These are phyloP conservation scores for Chamaetylas fuelleborni DNA, from an alignment of 2,113 vertebrate species.

Conservation along the genomic window DNA sequence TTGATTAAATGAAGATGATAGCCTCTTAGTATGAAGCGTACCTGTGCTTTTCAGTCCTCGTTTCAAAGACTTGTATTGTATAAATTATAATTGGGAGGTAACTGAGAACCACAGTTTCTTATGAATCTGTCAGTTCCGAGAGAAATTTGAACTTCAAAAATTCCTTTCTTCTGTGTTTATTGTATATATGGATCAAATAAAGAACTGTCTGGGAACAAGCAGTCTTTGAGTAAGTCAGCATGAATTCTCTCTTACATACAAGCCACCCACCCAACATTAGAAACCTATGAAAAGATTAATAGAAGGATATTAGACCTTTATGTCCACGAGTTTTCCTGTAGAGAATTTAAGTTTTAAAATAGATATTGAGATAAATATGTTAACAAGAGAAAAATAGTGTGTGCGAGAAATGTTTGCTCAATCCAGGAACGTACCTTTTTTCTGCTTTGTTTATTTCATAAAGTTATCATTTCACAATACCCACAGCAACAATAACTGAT, in stretches of 20 bases:
- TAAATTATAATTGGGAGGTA: slow-evolving; percentile 43
- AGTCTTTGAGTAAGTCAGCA: slow-evolving; percentile 28
- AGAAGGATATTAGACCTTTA: slow-evolving; percentile 5
- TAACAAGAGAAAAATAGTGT: neutral
- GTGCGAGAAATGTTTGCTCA: neutral
- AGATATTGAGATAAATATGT: neutral
- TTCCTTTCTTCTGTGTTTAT: slow-evolving; percentile 56
- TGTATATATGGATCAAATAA: slow-evolving; percentile 33
- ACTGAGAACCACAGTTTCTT: neutral
- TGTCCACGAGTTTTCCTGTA: neutral
- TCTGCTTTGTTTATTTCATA: neutral
- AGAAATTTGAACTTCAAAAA: slow-evolving; percentile 45
- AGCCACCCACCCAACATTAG: neutral
- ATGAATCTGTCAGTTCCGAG: neutral
- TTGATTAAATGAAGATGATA: slow-evolving; percentile 30
- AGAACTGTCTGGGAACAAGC: neutral
- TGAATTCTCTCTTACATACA: neutral
- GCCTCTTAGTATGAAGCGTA: neutral
- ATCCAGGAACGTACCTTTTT: neutral
- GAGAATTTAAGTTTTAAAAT: slow-evolving; percentile 7
- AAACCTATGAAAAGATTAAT: slow-evolving; percentile 37
- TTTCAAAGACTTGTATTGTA: slow-evolving; percentile 28
- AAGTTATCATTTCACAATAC: neutral
- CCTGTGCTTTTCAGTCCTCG: neutral
- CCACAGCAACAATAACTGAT: neutral